Base-by-base conservation (phyloP, 2,888 invertebrate genomes). In the Oscheius sp. region DNA sequence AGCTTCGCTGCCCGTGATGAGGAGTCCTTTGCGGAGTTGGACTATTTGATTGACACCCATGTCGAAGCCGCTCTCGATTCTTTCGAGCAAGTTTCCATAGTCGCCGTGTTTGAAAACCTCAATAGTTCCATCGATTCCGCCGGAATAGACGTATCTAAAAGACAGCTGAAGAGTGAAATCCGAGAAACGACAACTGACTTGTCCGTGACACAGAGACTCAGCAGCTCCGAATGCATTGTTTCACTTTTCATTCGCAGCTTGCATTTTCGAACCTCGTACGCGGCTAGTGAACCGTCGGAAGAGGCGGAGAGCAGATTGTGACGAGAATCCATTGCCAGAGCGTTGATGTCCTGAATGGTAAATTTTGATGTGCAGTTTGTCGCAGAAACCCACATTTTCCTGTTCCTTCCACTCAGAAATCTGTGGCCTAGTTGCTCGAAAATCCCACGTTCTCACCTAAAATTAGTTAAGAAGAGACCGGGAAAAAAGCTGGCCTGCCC, bases 101-200 rank as follows among this genome's bases (percentile, higher is more conserved):
- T 85, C 82, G 10, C 82, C 83, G 11, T 79, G 57, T 59, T 79
- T 82, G 77, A 86, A 86, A 9, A 86, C 84, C 66, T 86, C 85
- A n/a, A 86, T 76, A 70, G 79, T 78, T 3, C 85, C 85, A 57
- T 86, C 85, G 29, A 78, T 79, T 10, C 78, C 80, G 7, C 85
- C 86, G 9, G 84, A 85, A 71, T 85, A 86, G 1, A 83, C 83
- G 53, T 73, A 80, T 60, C 84, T 82, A 50, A 47, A 78, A 47
- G 13, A 66, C 42, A n/a, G 9, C 13, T 53, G 59, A 29, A 37
- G 1, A 21, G 2, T 10, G n/a, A 60, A 60, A 37, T 37, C 2
- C 0, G 57, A 33, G 11, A 13, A 68, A 21, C 13, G 11, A 48
- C 21, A 32, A 65, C 77, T 11, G 29, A 84, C 83, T 78, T 81